These are phyloP conservation scores for Apostichopus japonicus DNA, from an alignment of 35 echinoderm and acorn worm species.

Conservation along the genomic window DNA sequence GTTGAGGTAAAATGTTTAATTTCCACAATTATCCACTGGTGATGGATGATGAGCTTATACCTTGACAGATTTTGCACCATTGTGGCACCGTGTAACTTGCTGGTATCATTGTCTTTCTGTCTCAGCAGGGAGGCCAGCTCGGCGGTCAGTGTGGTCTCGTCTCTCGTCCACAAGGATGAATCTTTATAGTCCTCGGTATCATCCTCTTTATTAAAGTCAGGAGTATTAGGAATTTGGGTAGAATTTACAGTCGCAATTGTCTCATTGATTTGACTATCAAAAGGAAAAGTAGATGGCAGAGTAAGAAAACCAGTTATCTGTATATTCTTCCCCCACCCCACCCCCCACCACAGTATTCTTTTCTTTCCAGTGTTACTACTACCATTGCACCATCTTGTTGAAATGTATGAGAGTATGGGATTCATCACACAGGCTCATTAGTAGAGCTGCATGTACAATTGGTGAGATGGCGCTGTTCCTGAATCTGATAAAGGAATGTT, in stretches of 20 bases:
- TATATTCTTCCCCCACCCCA: too few species aligned
- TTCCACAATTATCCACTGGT: neutral
- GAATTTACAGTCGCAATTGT: neutral
- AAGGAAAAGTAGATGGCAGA: neutral
- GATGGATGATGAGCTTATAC: neutral
- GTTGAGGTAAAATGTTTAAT: neutral
- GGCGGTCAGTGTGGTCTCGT: conserved; percentile 29
- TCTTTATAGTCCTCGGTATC: neutral
- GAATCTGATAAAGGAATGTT: too few species aligned
- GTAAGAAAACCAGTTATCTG: too few species aligned
- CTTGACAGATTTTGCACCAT: conserved; percentile 34
- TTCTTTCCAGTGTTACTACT: too few species aligned
- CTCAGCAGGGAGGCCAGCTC: conserved; percentile 22
- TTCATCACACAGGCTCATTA: too few species aligned
- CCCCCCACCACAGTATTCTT: too few species aligned
- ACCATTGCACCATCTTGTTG: too few species aligned
- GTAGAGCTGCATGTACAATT: too few species aligned
- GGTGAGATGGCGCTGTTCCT: too few species aligned
- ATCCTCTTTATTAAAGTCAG: neutral
- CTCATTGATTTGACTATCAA: conserved; percentile 14
- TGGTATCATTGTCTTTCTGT: conserved; percentile 12
- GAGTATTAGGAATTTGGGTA: neutral
- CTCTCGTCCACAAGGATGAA: neutral
- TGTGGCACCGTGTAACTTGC: neutral
- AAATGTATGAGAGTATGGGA: too few species aligned